A percentile compares a stretch with the other conserved stretches of the same genome.
Conservation (phyloP, 2,113 vertebrate genomes). For the Gnathonemus echidnorhynchus region DNA sequence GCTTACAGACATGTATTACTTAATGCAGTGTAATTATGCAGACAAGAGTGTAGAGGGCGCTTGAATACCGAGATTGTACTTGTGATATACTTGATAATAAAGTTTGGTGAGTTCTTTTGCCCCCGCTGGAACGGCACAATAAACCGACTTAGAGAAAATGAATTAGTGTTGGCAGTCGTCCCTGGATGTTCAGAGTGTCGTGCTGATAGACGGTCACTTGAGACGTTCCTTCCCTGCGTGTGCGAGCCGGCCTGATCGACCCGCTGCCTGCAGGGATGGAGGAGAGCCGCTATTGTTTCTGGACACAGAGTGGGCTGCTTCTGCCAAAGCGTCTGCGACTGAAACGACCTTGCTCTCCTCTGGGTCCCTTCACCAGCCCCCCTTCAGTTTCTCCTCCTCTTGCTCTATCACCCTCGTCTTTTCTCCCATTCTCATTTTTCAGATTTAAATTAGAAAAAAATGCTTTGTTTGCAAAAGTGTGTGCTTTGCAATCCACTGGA, state of each 20-base stretch:
- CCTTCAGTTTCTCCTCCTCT: neutral
- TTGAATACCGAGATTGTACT: neutral
- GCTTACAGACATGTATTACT: neutral
- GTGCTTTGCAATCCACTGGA: neutral
- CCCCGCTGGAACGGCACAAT: neutral
- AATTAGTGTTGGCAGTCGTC: neutral
- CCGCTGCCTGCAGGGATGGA: neutral
- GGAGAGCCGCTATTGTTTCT: neutral
- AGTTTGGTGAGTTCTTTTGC: neutral
- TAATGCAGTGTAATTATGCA: neutral
- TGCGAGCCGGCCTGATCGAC: neutral
- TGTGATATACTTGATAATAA: neutral
- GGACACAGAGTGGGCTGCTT: neutral
- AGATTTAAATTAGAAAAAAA: neutral
- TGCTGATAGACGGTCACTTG: neutral
- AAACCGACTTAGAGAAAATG: neutral
- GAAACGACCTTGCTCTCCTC: neutral
- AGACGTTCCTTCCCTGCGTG: neutral
- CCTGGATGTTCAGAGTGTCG: neutral
- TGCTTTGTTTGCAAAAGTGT: neutral
- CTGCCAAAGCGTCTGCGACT: neutral
- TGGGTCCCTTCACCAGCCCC: neutral
- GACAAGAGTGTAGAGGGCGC: neutral
- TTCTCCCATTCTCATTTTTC: neutral
- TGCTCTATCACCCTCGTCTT: neutral